Evolutionary conservation across 2,113 vertebrate genomes (phyloP).

Genomic region (Calidris pygmaea): DNA sequence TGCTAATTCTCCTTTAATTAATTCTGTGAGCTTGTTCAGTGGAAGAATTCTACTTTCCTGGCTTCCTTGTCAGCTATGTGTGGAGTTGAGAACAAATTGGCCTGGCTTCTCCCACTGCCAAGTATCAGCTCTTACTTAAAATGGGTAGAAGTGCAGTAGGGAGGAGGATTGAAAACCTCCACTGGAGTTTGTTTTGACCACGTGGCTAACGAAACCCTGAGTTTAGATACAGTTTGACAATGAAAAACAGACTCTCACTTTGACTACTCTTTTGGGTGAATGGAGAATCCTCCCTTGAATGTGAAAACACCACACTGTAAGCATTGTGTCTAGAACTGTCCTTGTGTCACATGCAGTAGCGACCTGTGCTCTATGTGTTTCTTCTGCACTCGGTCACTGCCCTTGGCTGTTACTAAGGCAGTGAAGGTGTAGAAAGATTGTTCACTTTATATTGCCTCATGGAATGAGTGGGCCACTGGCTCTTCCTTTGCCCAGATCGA

Average conservation of each 20-base stretch:
- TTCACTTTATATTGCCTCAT: background rate
- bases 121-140: background rate
- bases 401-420: background rate
- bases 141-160: background rate
- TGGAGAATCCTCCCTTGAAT: background rate
- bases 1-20: background rate
- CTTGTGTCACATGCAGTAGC: background rate
- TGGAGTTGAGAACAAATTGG: background rate
- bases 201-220: background rate
- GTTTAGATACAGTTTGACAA: background rate
- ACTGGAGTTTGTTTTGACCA: background rate
- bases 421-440: background rate
- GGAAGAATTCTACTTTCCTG: background rate
- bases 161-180: background rate
- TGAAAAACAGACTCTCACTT: background rate
- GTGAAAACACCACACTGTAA: background rate
- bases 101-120: background rate
- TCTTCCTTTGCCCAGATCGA: background rate
- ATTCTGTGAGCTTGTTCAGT: background rate
- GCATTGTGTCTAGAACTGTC: background rate
- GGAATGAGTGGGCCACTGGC: background rate
- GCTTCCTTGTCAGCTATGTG: background rate
- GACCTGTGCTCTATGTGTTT: background rate
- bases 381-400: background rate
- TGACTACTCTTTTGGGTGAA: background rate